Percentiles rank a stretch among this genome's conserved stretches.
phyloP scores from a whole-genome alignment of 2,888 invertebrate genomes.

The Gari tellinella region DNA sequence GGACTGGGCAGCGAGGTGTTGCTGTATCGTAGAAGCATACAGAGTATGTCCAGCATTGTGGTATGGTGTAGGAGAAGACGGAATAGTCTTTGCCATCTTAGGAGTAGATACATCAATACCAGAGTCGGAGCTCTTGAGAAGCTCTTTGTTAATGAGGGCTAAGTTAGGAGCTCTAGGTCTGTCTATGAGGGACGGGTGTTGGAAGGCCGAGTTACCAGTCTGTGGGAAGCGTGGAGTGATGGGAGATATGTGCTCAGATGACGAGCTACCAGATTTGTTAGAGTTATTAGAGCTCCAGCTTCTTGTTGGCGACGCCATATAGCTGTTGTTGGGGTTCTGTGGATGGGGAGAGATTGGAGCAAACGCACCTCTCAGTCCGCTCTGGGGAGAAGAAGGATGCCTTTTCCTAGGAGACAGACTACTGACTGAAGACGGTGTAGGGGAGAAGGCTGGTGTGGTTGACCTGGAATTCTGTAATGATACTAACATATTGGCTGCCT shows the following conservation, averaged over 20 bases:
- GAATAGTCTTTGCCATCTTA: conserved; percentile 44
- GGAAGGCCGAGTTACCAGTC: conserved; percentile 65
- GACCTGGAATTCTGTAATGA: conserved; percentile 97
- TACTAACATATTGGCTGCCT: conserved; percentile 98
- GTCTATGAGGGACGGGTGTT: conserved; percentile 61
- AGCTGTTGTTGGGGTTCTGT: conserved; percentile 72
- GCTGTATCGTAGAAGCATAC: conserved; percentile 66
- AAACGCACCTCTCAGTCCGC: conserved; percentile 92
- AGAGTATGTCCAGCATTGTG: conserved; percentile 14
- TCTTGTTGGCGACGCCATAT: conserved; percentile 76
- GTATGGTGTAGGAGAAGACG: conserved; percentile 43
- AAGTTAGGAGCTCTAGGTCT: conserved; percentile 45
- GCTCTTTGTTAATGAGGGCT: conserved; percentile 71
- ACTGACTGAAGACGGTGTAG: conserved; percentile 67
- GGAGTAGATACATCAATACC: conserved; percentile 77
- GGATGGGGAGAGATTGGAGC: conserved; percentile 90
- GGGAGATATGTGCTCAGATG: conserved; percentile 80
- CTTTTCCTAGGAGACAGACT: conserved; percentile 61
- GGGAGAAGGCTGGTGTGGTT: conserved; percentile 93
- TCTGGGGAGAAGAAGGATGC: conserved; percentile 76
- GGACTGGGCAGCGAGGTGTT: conserved; percentile 59
- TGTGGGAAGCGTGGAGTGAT: conserved; percentile 75
- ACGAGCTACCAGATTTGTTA: conserved; percentile 78
- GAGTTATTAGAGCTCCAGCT: conserved; percentile 78
- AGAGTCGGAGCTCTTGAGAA: conserved; percentile 75